Percentiles rank a stretch among this genome's conserved stretches.
Evolutionary conservation across 1,140 invertebrate species (phyloP).

Genomic region (Sarcophaga peregrina): DNA sequence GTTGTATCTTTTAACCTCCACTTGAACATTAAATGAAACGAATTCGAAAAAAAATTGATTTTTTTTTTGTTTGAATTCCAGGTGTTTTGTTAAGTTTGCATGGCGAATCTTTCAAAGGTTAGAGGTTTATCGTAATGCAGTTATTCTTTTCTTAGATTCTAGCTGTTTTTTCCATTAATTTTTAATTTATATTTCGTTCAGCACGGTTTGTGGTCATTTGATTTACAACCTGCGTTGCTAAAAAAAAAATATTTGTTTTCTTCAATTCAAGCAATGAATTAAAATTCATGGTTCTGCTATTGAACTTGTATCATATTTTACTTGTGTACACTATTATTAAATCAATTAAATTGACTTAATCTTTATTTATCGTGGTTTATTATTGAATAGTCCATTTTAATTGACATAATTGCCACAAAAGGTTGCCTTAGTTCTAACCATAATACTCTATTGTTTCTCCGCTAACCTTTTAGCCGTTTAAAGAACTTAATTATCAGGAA

Average conservation of each 20-base stretch:
- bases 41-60: not conserved
- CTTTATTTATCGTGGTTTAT: not conserved
- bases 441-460: too few relatives aligned
- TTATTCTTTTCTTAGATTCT: not conserved
- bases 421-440: not conserved
- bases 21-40: not conserved
- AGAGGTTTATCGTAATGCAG: not conserved
- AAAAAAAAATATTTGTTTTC: not conserved
- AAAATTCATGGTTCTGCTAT: constrained; percentile 25
- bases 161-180: not conserved
- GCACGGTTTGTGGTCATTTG: not conserved
- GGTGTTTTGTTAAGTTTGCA: not conserved
- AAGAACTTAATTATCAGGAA: too few relatives aligned
- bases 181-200: too few relatives aligned
- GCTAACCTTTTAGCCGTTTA: too few relatives aligned
- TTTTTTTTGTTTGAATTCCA: not conserved
- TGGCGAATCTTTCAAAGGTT: not conserved
- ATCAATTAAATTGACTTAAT: constrained; percentile 29
- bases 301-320: constrained; percentile 13
- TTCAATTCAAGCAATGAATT: not conserved
- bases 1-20: not conserved
- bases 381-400: constrained; percentile 7
- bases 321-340: constrained; percentile 9
- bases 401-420: constrained; percentile 31
- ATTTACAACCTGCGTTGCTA: not conserved